These are phyloP conservation scores for Synergus itoensis DNA, from an alignment of 2,888 invertebrate genomes.

Conservation along the genomic window DNA sequence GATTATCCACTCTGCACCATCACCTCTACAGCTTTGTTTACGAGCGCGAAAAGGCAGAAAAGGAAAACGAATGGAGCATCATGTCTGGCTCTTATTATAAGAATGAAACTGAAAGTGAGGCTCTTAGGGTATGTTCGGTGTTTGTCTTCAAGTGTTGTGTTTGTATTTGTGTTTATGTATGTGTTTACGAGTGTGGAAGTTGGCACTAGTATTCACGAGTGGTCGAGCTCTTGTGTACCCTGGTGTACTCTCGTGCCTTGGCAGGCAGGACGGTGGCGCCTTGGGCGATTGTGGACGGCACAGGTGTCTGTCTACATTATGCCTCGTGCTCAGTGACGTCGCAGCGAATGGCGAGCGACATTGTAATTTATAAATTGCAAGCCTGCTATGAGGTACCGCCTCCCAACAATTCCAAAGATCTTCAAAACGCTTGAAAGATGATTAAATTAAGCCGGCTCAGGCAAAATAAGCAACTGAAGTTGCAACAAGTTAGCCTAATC, in stretches of 20 bases:
- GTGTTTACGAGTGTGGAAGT: slow-evolving; percentile 33
- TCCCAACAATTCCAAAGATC: neutral
- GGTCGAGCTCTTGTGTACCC: slow-evolving; percentile 44
- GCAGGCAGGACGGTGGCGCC: slow-evolving; percentile 61
- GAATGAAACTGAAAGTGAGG: slow-evolving; percentile 55
- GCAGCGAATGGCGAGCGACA: slow-evolving; percentile 60
- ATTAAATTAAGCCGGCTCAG: neutral
- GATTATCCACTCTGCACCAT: neutral
- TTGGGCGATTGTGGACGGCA: slow-evolving; percentile 64
- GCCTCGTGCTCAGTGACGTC: slow-evolving; percentile 53
- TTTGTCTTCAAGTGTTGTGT: slow-evolving; percentile 35
- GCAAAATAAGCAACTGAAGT: neutral
- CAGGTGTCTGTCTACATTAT: slow-evolving; percentile 69
- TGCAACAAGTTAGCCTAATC: no score
- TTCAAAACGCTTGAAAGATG: neutral
- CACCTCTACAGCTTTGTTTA: neutral
- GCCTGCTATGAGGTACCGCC: slow-evolving; percentile 44
- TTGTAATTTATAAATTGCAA: slow-evolving; percentile 70
- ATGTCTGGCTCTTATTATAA: slow-evolving; percentile 37
- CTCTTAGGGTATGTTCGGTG: slow-evolving; percentile 22
- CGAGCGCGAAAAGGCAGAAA: neutral
- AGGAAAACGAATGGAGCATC: slow-evolving; percentile 24
- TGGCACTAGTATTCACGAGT: slow-evolving; percentile 39
- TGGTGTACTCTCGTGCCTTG: slow-evolving; percentile 52
- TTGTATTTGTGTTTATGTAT: slow-evolving; percentile 23